Evolutionary conservation across 2,113 vertebrate genomes (phyloP).

Genomic region (Lepus timidus): DNA sequence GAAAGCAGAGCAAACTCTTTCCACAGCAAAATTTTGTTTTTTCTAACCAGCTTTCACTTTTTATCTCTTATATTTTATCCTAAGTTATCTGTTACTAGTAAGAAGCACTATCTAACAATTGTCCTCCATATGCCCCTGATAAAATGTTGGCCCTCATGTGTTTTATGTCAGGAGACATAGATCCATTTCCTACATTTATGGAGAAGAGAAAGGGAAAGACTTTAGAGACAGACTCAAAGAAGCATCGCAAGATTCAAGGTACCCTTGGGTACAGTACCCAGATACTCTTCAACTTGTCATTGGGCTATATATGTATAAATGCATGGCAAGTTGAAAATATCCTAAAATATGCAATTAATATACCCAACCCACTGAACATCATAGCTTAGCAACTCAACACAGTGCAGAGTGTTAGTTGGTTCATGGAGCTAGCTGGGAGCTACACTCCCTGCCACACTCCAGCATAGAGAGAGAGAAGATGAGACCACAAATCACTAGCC

Average conservation of each 20-base stretch:
- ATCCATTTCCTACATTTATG: conserved; percentile 59
- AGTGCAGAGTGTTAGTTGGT: not conserved
- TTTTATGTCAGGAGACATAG: conserved; percentile 49
- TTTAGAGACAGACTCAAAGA: not conserved
- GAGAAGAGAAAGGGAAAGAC: not conserved
- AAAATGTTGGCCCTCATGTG: not conserved
- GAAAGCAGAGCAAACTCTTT: conserved; percentile 8
- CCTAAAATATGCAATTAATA: not conserved
- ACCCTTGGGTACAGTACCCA: not conserved
- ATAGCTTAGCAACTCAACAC: not conserved
- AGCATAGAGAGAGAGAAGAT: not conserved
- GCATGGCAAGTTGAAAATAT: not conserved
- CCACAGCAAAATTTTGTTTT: not conserved
- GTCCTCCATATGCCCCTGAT: not conserved
- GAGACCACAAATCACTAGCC: not conserved
- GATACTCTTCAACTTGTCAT: not conserved
- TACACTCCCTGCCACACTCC: not conserved
- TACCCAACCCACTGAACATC: not conserved
- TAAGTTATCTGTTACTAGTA: not conserved
- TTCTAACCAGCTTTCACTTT: not conserved
- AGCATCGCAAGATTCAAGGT: not conserved
- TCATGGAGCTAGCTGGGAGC: not conserved
- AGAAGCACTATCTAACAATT: not conserved
- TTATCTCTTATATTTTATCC: not conserved
- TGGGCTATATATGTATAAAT: not conserved